Conservation (phyloP, 2,888 invertebrate genomes). For the Mamestra brassicae region DNA sequence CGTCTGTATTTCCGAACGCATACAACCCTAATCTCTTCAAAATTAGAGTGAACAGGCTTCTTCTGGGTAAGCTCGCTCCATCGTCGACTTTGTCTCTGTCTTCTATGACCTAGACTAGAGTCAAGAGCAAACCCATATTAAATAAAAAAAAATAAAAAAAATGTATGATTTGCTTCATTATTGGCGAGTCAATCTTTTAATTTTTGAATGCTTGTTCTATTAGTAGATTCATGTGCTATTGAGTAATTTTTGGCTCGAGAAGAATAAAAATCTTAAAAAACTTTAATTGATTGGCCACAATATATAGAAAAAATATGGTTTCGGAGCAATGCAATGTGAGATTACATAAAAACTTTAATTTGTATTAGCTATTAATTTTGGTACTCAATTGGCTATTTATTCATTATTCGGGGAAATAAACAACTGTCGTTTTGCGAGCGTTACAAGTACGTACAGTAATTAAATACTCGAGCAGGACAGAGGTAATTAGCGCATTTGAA, state of each 20-base stretch:
- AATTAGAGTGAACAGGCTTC: too few species aligned
- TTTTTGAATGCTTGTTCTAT: neutral
- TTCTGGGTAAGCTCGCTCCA: too few species aligned
- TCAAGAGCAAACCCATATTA: too few species aligned
- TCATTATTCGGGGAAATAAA: neutral
- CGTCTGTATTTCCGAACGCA: too few species aligned
- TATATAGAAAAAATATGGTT: too few species aligned
- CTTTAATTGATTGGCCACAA: neutral
- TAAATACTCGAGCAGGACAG: conserved; percentile 61
- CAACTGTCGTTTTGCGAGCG: neutral
- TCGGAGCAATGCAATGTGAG: too few species aligned
- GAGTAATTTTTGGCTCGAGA: neutral
- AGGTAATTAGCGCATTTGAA: conserved; percentile 74
- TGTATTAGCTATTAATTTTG: neutral
- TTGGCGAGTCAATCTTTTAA: neutral
- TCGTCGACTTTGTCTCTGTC: too few species aligned
- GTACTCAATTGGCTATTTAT: neutral
- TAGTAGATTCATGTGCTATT: neutral
- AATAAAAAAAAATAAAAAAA: too few species aligned
- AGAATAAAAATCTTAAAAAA: neutral
- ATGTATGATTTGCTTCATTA: neutral
- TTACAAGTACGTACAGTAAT: conserved; percentile 34
- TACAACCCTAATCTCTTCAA: too few species aligned
- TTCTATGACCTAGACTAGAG: too few species aligned
- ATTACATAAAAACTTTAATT: neutral